Conservation (phyloP, 2,888 invertebrate genomes). For the Phytoseiulus persimilis region DNA sequence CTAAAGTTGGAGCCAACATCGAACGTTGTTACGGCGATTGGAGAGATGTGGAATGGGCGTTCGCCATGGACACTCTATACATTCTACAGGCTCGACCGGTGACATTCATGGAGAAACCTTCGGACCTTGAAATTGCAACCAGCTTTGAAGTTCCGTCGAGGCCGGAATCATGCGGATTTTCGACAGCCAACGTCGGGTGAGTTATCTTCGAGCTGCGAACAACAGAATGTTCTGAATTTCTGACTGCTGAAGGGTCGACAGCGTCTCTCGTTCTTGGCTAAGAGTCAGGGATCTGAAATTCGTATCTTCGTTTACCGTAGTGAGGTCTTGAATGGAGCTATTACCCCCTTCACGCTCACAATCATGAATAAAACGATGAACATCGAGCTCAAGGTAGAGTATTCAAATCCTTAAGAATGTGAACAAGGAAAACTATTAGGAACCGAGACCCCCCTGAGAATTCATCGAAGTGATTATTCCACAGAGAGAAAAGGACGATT, state of each 20-base stretch:
- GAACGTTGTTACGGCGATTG: slow-evolving; percentile 48
- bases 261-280: background rate
- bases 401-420: slow-evolving; percentile 52
- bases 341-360: background rate
- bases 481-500: background rate
- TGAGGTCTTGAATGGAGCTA: slow-evolving; percentile 55
- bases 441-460: too few relatives aligned
- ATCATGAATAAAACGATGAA: background rate
- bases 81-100: slow-evolving; percentile 70
- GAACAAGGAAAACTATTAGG: too few relatives aligned
- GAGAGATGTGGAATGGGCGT: slow-evolving; percentile 73
- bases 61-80: slow-evolving; percentile 54
- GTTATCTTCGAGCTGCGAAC: background rate
- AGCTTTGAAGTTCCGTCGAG: slow-evolving; percentile 60
- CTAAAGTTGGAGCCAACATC: background rate
- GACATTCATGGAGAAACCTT: slow-evolving; percentile 60
- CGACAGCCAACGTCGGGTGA: background rate
- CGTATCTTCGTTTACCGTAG: too few relatives aligned
- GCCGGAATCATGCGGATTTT: background rate
- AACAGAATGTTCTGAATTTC: too few relatives aligned
- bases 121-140: slow-evolving; percentile 67
- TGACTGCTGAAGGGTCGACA: background rate
- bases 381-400: background rate
- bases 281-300: too few relatives aligned
- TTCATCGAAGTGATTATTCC: background rate